Evolutionary conservation across 2,888 invertebrate species (phyloP), one percentile per base, ranked within the genome.

Genomic region (Hydrotaea diabolus): DNA sequence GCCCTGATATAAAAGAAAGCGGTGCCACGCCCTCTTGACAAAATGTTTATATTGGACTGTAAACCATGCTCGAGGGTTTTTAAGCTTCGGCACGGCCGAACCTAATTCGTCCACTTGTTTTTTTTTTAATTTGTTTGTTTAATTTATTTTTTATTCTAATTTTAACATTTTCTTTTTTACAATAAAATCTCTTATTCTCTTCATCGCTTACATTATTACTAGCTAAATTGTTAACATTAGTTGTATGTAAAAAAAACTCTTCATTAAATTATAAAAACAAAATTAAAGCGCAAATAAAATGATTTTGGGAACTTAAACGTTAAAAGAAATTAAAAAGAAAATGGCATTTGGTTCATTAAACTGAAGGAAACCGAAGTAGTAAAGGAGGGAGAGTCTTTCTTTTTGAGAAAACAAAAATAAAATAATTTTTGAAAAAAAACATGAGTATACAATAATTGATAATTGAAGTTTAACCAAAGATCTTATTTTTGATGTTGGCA

Each of bases 401-500:
- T 31, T 39, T 21, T 74, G 46, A 11, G 19, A 26, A 23, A 5
- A 57, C 49, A 39, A 7, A 53, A 23, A 15, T 75, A n/a, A n/a
- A n/a, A n/a, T 46, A 57, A 49, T 57, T n/a, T n/a, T n/a, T n/a
- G n/a, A n/a, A 74, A 17, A 71, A 64, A 71, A 39, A 0, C 43
- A 31, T 59, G 19, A 66, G 39, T 59, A 43, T 21, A 77, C 21
- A 43, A 19, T 59, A 59, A 13, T 17, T 23, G 77, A 17, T 39
- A 39, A 62, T 59, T 5, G 87, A 19, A 39, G 11, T 49, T 76
- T 85, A 85, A 59, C 80, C 87, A 64, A 87, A 88, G n/a, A 90
- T 85, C 75, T 90, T 90, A 62, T 89, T 86, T 66, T 89, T 91
- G 2, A 90, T 1, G 64, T 89, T 90, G 0, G 85, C 79, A 88